These are phyloP conservation scores for Nasonia longicornis DNA, from an alignment of 1,140 invertebrate genomes.

Conservation along the genomic window DNA sequence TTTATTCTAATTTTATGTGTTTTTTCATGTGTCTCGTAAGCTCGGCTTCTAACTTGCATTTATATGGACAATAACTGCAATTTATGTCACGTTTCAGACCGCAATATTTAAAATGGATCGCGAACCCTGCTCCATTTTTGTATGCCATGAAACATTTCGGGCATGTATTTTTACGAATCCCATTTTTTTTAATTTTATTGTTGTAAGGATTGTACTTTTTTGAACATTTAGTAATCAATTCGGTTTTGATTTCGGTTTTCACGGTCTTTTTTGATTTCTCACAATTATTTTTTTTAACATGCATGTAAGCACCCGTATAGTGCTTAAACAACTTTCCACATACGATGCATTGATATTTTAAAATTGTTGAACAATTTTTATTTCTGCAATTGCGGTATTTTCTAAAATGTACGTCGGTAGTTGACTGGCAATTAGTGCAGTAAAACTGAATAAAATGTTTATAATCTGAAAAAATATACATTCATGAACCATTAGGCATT, in stretches of 20 bases:
- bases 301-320: not conserved
- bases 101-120: not conserved
- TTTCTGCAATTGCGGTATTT: not conserved
- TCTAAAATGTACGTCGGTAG: not conserved
- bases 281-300: not conserved
- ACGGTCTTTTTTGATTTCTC: not conserved
- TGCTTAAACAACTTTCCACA: not conserved
- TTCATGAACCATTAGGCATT: not conserved
- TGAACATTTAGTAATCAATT: too few species aligned
- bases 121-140: not conserved
- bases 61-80: slow-evolving; percentile 4
- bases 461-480: slow-evolving; percentile 9
- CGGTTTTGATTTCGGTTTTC: not conserved
- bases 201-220: not conserved
- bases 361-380: not conserved
- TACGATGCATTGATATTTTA: not conserved
- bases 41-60: not conserved
- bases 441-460: not conserved
- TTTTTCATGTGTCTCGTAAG: not conserved
- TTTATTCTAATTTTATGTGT: not conserved
- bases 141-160: not conserved
- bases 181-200: not conserved
- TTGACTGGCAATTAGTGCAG: not conserved
- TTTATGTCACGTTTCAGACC: not conserved
- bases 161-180: not conserved